These are phyloP conservation scores for Cercocebus atys DNA, from an alignment of 2,113 vertebrate species.

Conservation along the genomic window DNA sequence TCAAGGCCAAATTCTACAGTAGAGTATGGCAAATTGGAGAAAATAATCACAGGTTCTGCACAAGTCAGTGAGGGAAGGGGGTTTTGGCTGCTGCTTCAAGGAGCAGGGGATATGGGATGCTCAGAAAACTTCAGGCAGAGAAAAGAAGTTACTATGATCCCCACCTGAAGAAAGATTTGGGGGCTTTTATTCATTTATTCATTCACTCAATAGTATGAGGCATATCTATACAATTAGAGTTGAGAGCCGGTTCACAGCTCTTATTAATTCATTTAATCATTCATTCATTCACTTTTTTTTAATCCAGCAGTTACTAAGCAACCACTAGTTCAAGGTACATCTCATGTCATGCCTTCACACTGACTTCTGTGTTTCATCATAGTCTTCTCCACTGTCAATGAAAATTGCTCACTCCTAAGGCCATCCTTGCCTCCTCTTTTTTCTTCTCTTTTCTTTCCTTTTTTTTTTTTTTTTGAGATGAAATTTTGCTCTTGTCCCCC, in stretches of 20 bases:
- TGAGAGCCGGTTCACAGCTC: not conserved
- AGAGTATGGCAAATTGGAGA: not conserved
- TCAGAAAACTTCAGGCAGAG: not conserved
- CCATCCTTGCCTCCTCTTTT: not conserved
- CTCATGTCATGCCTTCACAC: not conserved
- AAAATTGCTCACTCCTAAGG: not conserved
- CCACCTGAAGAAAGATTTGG: not conserved
- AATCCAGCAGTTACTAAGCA: not conserved
- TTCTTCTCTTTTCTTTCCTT: too few relatives aligned
- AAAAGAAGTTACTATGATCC: not conserved
- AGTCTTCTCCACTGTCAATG: not conserved
- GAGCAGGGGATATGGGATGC: not conserved
- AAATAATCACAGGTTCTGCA: not conserved
- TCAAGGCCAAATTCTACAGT: constrained; percentile 30
- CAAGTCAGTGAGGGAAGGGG: not conserved
- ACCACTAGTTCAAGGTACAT: not conserved
- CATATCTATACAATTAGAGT: not conserved
- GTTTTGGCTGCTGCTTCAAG: not conserved
- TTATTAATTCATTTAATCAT: not conserved
- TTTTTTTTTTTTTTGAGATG: too few relatives aligned
- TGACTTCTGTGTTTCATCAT: not conserved
- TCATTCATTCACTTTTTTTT: not conserved
- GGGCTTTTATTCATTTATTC: not conserved
- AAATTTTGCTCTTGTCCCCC: too few relatives aligned
- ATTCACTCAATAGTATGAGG: not conserved